phyloP scores from a whole-genome alignment of 2,113 vertebrate genomes.

The Lepus timidus region DNA sequence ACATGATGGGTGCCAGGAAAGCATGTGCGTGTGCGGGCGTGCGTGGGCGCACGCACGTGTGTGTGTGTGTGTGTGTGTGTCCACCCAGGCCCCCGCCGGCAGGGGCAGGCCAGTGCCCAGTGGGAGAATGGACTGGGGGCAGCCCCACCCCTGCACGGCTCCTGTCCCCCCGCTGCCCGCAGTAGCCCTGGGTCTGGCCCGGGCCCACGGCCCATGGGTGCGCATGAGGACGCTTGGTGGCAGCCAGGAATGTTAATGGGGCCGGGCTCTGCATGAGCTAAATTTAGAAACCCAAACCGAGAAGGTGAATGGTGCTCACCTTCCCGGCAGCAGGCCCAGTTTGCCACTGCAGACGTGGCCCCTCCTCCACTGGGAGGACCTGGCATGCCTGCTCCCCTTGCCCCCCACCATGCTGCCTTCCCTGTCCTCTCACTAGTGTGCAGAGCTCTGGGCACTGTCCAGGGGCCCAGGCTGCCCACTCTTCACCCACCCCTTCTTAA shows the following conservation, averaged over 20 bases:
- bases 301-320: constrained; percentile 84
- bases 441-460: neutral
- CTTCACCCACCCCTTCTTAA: neutral
- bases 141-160: neutral
- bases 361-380: neutral
- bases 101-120: neutral
- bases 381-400: neutral
- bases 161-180: neutral
- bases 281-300: constrained; percentile 84
- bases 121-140: neutral
- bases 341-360: neutral
- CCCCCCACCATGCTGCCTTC: neutral
- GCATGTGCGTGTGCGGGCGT: neutral
- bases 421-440: neutral
- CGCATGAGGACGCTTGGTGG: constrained; percentile 44
- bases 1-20: constrained; percentile 69
- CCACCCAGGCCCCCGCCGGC: neutral
- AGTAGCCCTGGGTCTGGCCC: neutral
- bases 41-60: neutral
- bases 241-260: constrained; percentile 82
- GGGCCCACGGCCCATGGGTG: constrained; percentile 55
- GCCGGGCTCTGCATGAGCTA: constrained; percentile 72
- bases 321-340: constrained; percentile 64
- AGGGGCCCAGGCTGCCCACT: too few relatives aligned
- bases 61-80: too few relatives aligned